Evolutionary conservation across 2,888 invertebrate species (phyloP).

Genomic region (Microchrysa polita): DNA sequence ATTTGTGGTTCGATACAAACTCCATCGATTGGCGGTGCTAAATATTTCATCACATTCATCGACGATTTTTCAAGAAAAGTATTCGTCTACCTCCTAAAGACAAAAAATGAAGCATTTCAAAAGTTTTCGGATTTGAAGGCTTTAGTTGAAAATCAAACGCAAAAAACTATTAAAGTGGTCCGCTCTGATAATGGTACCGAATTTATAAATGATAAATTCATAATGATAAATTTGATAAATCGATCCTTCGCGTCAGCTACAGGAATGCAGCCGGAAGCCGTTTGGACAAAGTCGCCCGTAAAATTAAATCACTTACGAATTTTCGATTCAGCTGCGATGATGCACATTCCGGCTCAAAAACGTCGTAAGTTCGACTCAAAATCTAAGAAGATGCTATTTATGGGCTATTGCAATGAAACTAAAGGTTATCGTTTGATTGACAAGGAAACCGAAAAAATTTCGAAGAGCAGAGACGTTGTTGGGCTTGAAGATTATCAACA

Average conservation of each 20-base stretch:
- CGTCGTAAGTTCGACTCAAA: neutral
- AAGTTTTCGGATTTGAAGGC: slow-evolving; percentile 46
- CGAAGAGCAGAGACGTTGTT: neutral
- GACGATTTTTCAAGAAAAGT: slow-evolving; percentile 54
- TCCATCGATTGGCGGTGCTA: slow-evolving; percentile 55
- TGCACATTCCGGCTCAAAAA: no score
- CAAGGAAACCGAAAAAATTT: neutral
- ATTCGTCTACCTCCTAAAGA: slow-evolving; percentile 39
- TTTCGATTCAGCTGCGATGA: no score
- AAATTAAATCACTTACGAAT: neutral
- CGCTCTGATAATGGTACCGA: no score
- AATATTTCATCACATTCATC: slow-evolving; percentile 59
- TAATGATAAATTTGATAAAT: slow-evolving; percentile 29
- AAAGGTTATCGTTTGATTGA: neutral
- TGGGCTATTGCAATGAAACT: neutral
- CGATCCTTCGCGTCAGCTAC: neutral
- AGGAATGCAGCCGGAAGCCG: neutral
- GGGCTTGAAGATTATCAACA: neutral
- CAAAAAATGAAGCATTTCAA: slow-evolving; percentile 45
- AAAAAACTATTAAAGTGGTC: no score
- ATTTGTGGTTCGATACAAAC: slow-evolving; percentile 60
- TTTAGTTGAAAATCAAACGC: slow-evolving; percentile 45
- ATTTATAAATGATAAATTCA: slow-evolving; percentile 44
- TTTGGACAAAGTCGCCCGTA: neutral
- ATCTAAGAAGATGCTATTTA: neutral